These are phyloP conservation scores for Sula dactylatra DNA, from an alignment of 2,113 vertebrate species.

Conservation along the genomic window DNA sequence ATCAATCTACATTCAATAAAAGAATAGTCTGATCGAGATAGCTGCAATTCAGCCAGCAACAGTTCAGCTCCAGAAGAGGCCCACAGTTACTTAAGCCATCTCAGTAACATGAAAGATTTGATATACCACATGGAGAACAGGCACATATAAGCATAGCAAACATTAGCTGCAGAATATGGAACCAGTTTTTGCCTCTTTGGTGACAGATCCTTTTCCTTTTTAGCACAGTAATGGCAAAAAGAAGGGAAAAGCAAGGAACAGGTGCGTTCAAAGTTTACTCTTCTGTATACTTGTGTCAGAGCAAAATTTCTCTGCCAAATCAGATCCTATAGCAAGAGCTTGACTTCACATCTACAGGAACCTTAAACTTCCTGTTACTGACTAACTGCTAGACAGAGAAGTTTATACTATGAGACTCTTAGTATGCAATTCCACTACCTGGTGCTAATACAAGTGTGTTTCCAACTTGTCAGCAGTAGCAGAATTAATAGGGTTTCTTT, in stretches of 20 bases:
- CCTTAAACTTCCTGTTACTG: background rate
- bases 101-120: background rate
- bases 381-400: background rate
- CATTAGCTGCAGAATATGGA: background rate
- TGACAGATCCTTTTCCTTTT: background rate
- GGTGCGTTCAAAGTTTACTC: background rate
- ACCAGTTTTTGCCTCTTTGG: background rate
- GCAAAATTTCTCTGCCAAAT: background rate
- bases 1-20: background rate
- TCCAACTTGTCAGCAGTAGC: background rate
- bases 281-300: background rate
- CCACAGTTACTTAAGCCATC: background rate
- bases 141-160: background rate
- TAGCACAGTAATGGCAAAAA: background rate
- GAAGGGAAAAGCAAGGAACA: background rate
- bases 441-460: background rate
- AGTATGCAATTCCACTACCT: background rate
- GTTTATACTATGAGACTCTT: background rate
- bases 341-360: background rate
- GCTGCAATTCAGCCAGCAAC: background rate
- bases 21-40: background rate
- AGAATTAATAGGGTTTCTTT: background rate
- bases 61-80: background rate
- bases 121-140: background rate
- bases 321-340: background rate